phyloP scores from a whole-genome alignment of 2,797 vertebrate species.

The Anguilla obscura region DNA sequence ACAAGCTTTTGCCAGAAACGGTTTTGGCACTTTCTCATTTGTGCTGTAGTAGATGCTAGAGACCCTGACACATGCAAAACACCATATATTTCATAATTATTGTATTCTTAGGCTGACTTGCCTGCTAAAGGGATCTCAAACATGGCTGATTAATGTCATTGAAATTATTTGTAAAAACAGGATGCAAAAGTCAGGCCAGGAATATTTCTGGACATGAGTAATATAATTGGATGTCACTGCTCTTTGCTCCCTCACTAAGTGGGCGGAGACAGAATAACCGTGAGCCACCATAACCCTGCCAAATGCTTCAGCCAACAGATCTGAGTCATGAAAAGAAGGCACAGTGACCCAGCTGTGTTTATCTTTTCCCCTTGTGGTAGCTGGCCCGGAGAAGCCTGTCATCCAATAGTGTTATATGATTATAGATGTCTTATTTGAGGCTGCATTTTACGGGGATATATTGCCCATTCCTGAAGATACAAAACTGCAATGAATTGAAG shows the following conservation, averaged over 20 bases:
- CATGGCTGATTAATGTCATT: background rate
- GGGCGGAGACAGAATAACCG: background rate
- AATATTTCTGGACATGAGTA: background rate
- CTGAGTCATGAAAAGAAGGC: background rate
- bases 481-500: background rate
- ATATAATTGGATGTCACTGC: background rate
- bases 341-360: background rate
- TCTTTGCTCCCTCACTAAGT: background rate
- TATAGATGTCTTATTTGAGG: background rate
- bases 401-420: background rate
- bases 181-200: background rate
- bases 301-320: background rate
- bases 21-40: background rate
- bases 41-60: background rate
- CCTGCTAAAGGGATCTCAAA: background rate
- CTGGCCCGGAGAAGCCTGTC: background rate
- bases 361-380: background rate
- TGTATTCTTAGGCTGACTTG: background rate
- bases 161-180: slow-evolving; percentile 1
- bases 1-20: background rate
- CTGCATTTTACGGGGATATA: background rate
- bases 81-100: background rate
- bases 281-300: background rate
- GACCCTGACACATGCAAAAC: background rate
- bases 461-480: background rate